A percentile compares a stretch with the other conserved stretches of the same genome.
Evolutionary conservation across 2,888 invertebrate genomes (phyloP).

Genomic region (Ctena decussata): DNA sequence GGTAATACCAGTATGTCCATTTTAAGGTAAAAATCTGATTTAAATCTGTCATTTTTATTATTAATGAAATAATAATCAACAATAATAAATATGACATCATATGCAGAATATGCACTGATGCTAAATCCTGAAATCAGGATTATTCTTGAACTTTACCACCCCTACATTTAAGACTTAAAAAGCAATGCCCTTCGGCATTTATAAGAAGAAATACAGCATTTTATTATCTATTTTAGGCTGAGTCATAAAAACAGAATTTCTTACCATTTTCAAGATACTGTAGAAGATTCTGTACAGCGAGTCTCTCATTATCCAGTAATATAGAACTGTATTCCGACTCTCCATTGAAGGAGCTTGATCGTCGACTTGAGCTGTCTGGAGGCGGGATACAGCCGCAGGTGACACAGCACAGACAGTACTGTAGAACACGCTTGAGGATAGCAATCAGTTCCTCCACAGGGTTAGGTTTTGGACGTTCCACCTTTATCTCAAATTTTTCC

Average conservation of each 20-base stretch:
- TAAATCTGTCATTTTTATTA: no score
- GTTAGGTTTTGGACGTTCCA: slow-evolving; percentile 72
- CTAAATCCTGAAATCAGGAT: no score
- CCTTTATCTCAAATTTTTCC: slow-evolving; percentile 74
- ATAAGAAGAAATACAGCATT: no score
- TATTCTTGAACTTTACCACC: no score
- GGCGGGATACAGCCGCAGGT: slow-evolving; percentile 81
- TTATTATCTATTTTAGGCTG: no score
- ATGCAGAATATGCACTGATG: no score
- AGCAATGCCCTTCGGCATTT: no score
- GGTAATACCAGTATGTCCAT: no score
- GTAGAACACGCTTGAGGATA: slow-evolving; percentile 72
- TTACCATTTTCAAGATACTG: slow-evolving; percentile 79
- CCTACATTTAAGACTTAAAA: no score
- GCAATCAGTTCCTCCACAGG: slow-evolving; percentile 72
- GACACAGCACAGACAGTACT: slow-evolving; percentile 75
- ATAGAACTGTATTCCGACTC: slow-evolving; percentile 74
- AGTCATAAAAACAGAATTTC: background rate
- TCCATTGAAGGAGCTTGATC: slow-evolving; percentile 58
- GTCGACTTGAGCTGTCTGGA: slow-evolving; percentile 30
- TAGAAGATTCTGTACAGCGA: slow-evolving; percentile 78
- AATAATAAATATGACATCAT: no score
- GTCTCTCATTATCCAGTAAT: slow-evolving; percentile 77
- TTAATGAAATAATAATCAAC: no score
- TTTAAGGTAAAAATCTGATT: no score